Evolutionary conservation across 2,113 vertebrate species (phyloP), one percentile per base, ranked within the genome.

Genomic region (Salvator merianae): DNA sequence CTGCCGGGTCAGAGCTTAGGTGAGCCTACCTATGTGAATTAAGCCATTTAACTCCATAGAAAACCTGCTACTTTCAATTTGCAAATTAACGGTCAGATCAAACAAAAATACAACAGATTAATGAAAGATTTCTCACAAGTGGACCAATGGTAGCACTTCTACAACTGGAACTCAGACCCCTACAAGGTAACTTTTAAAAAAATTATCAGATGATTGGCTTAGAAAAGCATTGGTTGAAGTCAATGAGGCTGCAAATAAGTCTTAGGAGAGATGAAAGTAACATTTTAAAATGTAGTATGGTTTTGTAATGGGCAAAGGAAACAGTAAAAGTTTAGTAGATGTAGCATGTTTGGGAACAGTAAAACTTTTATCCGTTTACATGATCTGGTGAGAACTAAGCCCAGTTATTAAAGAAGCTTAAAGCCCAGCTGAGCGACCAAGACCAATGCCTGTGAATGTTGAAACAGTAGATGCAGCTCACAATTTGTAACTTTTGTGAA

Each of bases 301-400:
- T 73, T 90, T 91, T 89, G 88, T 94, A 80, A 89, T 77, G 59
- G 84, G 71, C 84, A 91, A 85, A 86, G 89, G 85, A 94, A 93
- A 88, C 87, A 89, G 92, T 90, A 90, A 94, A 88, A 92, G 24
- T 47, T 70, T 91, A 92, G 84, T 75, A 82, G 55, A 89, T 74
- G 88, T 83, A 87, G 86, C 80, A 69, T 87, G 79, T 79, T 88
- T 80, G 82, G 86, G 28, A 94, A 78, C 75, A 89, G 89, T 90
- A 90, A 73, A 94, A 87, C 69, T 90, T 90, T 90, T 90, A 92
- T 88, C 59, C 68, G 55, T 91, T 90, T 90, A 82, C 89, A 82
- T 72, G 77, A 88, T 88, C 91, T 88, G 26, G 81, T 89, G 87
- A 90, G 90, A 92, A 93, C 84, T 65, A 65, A 7, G 8, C 43